Conservation (phyloP, 2,888 invertebrate species). For the Cryptocheilus praepositus region DNA sequence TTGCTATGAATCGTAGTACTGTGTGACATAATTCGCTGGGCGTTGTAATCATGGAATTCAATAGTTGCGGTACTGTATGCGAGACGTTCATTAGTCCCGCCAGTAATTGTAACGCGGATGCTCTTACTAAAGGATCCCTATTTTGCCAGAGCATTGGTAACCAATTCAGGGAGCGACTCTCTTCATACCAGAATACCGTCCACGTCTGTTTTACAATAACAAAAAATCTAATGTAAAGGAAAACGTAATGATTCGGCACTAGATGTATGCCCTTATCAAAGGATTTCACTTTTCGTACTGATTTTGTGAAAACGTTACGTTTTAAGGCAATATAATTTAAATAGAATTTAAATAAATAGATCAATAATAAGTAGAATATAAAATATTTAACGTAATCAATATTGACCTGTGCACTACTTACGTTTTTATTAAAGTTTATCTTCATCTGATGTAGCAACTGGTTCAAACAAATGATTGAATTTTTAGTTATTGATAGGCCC, state of each 20-base stretch:
- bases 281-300: no score
- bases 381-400: no score
- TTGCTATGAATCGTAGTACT: slow-evolving; percentile 59
- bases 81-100: slow-evolving; percentile 72
- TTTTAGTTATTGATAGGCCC: slow-evolving; percentile 78
- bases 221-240: neutral
- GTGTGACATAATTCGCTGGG: slow-evolving; percentile 65
- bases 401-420: no score
- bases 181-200: slow-evolving; percentile 66
- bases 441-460: slow-evolving; percentile 77
- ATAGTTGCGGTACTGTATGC: slow-evolving; percentile 64
- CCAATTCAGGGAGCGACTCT: slow-evolving; percentile 68
- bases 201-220: slow-evolving; percentile 50
- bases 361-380: no score
- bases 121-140: slow-evolving; percentile 77
- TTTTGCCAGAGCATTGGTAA: slow-evolving; percentile 75
- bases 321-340: no score
- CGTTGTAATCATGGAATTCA: slow-evolving; percentile 60
- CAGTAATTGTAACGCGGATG: slow-evolving; percentile 76
- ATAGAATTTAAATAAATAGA: no score
- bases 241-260: no score
- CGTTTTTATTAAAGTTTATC: slow-evolving; percentile 71
- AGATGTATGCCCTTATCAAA: no score
- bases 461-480: slow-evolving; percentile 77
- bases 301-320: no score